These are phyloP conservation scores for Stomatorhinus walkeri DNA, from an alignment of 2,797 vertebrate species.

Conservation along the genomic window DNA sequence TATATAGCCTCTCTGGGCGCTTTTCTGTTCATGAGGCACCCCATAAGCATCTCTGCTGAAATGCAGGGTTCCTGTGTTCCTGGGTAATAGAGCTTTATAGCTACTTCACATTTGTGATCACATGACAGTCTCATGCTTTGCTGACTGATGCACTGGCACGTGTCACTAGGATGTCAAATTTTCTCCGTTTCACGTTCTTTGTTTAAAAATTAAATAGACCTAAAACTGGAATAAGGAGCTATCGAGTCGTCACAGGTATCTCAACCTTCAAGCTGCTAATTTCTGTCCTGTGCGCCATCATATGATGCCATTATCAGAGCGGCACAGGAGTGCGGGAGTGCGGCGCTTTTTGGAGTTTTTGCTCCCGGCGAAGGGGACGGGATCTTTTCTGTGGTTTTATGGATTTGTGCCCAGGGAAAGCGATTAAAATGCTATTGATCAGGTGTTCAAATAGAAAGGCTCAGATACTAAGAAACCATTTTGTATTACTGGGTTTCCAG, in stretches of 20 bases:
- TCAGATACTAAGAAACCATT: constrained; percentile 61
- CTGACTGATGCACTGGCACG: neutral
- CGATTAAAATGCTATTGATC: constrained; percentile 69
- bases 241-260: neutral
- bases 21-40: neutral
- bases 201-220: neutral
- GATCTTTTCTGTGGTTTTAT: constrained; percentile 35
- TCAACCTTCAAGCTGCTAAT: neutral
- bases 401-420: constrained; percentile 39
- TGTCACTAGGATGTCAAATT: neutral
- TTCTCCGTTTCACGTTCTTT: neutral
- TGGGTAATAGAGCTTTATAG: neutral
- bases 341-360: constrained; percentile 8
- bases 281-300: neutral
- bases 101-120: neutral
- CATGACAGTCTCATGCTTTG: neutral
- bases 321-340: neutral
- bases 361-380: constrained; percentile 25
- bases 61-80: neutral
- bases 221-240: neutral
- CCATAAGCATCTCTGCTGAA: neutral
- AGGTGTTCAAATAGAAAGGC: constrained; percentile 46
- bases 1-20: neutral
- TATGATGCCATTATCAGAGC: neutral
- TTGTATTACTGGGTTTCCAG: constrained; percentile 50